phyloP scores from a whole-genome alignment of 2,113 vertebrate species.

The Oncorhynchus tshawytscha region DNA sequence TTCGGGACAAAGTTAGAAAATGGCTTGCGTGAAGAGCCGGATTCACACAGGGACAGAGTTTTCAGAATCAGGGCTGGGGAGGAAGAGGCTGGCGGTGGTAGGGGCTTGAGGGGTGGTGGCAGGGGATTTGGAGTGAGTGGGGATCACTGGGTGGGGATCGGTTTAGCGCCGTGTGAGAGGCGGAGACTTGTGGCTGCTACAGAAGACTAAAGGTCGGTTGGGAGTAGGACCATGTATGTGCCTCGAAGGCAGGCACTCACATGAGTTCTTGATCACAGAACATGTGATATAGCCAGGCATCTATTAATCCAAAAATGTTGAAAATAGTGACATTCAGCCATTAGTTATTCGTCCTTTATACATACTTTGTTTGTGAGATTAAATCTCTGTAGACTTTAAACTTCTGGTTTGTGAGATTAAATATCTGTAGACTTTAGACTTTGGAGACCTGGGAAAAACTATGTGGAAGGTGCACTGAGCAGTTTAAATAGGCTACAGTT shows the following conservation, averaged over 20 bases:
- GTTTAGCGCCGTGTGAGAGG: constrained; percentile 53
- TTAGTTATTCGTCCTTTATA: too few relatives aligned
- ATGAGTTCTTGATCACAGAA: neutral
- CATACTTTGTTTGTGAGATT: too few relatives aligned
- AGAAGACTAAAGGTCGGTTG: constrained; percentile 35
- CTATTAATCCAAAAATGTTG: too few relatives aligned
- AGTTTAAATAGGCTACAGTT: too few relatives aligned
- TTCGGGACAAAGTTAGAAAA: constrained; percentile 31
- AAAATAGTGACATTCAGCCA: too few relatives aligned
- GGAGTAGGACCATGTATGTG: constrained; percentile 2
- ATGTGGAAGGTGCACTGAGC: too few relatives aligned
- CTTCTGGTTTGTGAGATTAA: too few relatives aligned
- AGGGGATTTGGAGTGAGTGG: constrained; percentile 20
- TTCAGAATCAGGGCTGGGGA: constrained; percentile 31
- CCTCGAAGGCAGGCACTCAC: neutral
- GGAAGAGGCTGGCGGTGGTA: constrained; percentile 33
- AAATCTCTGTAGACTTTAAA: too few relatives aligned
- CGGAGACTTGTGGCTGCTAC: constrained; percentile 58
- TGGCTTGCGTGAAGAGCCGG: constrained; percentile 22
- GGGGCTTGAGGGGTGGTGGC: too few relatives aligned
- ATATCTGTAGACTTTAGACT: too few relatives aligned
- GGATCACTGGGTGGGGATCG: constrained; percentile 14
- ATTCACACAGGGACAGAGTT: constrained; percentile 36
- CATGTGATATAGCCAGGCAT: neutral
- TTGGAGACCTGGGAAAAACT: too few relatives aligned